Conservation (phyloP, 2,113 vertebrate species). For the Lamprotornis superbus region DNA sequence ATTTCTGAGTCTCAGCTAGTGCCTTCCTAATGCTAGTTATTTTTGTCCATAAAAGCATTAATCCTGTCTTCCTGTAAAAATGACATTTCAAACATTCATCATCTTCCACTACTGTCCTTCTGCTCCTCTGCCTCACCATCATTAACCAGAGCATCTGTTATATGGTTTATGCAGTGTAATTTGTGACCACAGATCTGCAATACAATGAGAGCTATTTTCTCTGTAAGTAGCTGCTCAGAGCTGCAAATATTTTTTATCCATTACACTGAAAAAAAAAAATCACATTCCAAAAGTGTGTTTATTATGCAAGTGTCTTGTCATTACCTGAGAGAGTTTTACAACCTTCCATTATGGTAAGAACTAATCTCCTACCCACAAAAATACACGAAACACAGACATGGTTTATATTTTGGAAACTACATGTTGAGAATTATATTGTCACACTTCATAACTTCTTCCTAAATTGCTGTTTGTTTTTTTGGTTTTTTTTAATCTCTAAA, state of each 20-base stretch:
- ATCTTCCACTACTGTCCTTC: neutral
- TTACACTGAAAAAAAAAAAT: neutral
- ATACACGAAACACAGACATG: neutral
- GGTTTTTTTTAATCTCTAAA: neutral
- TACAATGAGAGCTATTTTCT: neutral
- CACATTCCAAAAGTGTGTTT: neutral
- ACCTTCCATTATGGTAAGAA: neutral
- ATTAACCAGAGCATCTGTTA: neutral
- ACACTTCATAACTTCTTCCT: neutral
- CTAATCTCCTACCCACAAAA: neutral
- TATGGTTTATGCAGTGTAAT: neutral
- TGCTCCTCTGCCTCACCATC: neutral
- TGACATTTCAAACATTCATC: constrained; percentile 32
- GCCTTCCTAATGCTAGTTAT: constrained; percentile 26
- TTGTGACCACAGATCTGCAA: neutral
- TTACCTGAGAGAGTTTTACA: neutral
- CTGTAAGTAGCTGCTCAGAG: neutral
- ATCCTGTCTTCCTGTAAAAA: constrained; percentile 17
- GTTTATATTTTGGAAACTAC: neutral
- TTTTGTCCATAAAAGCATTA: constrained; percentile 44
- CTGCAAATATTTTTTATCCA: neutral
- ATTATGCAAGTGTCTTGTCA: neutral
- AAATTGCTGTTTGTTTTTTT: neutral
- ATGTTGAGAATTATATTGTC: neutral
- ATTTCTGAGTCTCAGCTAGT: neutral